A percentile compares a stretch with the other conserved stretches of the same genome.
Conservation (phyloP, 2,888 invertebrate genomes). For the Frankliniella intonsa region DNA sequence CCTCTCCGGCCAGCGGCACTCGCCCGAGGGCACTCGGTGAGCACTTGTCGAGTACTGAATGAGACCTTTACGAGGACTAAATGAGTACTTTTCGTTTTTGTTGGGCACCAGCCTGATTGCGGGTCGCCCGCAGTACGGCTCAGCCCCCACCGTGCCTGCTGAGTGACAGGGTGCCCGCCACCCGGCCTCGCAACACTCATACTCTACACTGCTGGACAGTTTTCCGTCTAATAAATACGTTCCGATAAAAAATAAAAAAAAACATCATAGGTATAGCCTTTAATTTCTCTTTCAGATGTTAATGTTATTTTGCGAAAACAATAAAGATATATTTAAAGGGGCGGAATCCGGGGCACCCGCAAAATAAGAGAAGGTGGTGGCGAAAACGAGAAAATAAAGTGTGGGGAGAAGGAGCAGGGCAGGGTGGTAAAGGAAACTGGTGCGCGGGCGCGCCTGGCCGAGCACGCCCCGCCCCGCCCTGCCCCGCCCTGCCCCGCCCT, state of each 20-base stretch:
- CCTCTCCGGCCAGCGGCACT: too few species aligned
- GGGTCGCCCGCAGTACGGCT: neutral
- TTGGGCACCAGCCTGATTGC: neutral
- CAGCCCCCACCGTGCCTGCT: neutral
- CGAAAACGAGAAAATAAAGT: neutral
- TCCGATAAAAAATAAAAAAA: neutral
- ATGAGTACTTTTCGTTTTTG: too few species aligned
- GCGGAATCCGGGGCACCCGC: neutral
- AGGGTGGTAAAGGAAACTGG: neutral
- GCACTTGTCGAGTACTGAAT: too few species aligned
- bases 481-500: neutral
- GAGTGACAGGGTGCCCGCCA: neutral
- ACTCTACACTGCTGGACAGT: too few species aligned
- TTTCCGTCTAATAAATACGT: too few species aligned
- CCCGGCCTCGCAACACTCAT: neutral
- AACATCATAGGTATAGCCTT: neutral
- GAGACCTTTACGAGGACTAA: too few species aligned
- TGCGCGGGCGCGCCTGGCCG: neutral
- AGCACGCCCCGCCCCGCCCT: neutral
- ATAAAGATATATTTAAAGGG: too few species aligned
- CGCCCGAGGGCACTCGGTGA: too few species aligned
- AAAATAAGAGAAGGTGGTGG: neutral
- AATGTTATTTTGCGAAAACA: too few species aligned
- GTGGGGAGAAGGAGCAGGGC: neutral
- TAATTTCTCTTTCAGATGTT: too few species aligned